phyloP scores from a whole-genome alignment of 1,140 invertebrate genomes.

The Episyrphus balteatus region DNA sequence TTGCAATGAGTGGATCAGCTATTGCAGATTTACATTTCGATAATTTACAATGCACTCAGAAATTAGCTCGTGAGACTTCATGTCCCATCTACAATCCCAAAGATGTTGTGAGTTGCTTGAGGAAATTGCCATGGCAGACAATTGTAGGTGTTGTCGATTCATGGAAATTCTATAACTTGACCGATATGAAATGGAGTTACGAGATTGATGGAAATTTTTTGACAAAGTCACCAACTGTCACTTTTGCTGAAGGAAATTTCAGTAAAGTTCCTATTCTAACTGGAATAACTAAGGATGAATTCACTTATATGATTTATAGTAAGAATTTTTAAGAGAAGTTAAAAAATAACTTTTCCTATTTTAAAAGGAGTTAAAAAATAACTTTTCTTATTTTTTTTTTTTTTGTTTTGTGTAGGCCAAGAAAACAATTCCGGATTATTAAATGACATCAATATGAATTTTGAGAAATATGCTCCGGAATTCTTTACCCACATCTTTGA shows the following conservation, averaged over 20 bases:
- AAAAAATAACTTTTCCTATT: too few relatives aligned
- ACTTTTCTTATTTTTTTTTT: too few relatives aligned
- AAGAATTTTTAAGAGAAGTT: constrained; percentile 6
- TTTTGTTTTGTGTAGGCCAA: too few relatives aligned
- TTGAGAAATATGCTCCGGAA: background rate
- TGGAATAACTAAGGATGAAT: constrained; percentile 49
- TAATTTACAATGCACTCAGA: background rate
- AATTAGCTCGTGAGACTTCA: background rate
- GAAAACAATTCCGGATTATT: background rate
- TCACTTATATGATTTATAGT: background rate
- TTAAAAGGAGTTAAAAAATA: too few relatives aligned
- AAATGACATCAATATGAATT: background rate
- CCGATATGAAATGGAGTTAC: background rate
- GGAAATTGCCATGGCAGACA: background rate
- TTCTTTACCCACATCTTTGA: background rate
- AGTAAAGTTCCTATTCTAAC: constrained; percentile 47
- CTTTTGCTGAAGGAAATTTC: constrained; percentile 43
- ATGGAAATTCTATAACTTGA: background rate
- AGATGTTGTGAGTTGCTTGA: background rate
- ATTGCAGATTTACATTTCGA: background rate
- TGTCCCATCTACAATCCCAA: background rate
- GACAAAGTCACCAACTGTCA: constrained; percentile 39
- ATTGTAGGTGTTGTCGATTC: background rate
- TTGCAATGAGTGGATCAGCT: constrained; percentile 50
- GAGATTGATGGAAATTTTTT: constrained; percentile 44